Evolutionary conservation across 2,113 vertebrate genomes (phyloP).

Genomic region (Ophthalmotilapia sp.): DNA sequence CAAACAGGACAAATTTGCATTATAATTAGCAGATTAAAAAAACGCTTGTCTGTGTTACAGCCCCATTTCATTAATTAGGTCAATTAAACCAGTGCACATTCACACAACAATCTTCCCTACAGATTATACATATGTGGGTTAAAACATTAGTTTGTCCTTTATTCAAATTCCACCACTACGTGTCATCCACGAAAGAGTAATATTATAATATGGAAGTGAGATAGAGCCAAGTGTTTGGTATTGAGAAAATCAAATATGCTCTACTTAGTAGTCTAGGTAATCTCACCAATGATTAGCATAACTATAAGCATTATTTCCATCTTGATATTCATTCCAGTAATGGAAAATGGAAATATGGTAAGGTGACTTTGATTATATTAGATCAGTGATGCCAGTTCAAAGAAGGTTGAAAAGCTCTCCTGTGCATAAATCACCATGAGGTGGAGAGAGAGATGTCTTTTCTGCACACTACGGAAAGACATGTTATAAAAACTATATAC

Average conservation of each 20-base stretch:
- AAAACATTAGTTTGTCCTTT: not conserved
- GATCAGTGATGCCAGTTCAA: not conserved
- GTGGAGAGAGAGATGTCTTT: not conserved
- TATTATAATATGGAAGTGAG: not conserved
- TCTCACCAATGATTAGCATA: not conserved
- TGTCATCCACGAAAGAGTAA: not conserved
- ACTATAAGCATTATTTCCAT: not conserved
- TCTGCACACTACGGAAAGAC: not conserved
- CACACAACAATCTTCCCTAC: not conserved
- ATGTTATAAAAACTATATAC: not conserved
- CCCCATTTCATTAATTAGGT: constrained; percentile 39
- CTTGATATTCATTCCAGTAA: not conserved
- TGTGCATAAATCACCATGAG: not conserved
- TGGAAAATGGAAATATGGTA: constrained; percentile 27
- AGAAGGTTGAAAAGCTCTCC: not conserved
- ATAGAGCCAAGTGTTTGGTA: not conserved
- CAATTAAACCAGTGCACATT: constrained; percentile 12
- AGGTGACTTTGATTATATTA: not conserved
- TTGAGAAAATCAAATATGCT: not conserved
- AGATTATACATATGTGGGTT: not conserved
- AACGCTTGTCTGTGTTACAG: not conserved
- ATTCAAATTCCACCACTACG: not conserved
- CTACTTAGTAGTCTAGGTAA: not conserved
- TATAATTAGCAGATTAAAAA: constrained; percentile 30
- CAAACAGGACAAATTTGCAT: constrained; percentile 17